phyloP scores from a whole-genome alignment of 2,888 invertebrate genomes.

The Drosophila incognita region DNA sequence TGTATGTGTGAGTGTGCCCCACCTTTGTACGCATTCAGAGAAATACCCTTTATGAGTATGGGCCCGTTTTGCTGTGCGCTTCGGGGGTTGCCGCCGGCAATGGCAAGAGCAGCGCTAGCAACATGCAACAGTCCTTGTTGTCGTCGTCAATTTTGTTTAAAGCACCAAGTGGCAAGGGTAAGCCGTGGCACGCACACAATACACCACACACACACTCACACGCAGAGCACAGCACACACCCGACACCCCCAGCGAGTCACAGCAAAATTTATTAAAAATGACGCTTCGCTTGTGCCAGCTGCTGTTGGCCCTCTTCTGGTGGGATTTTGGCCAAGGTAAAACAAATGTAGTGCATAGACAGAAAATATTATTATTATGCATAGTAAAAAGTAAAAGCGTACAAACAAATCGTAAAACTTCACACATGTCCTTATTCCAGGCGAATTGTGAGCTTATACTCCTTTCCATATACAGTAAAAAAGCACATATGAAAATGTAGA shows the following conservation, averaged over 20 bases:
- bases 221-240: conserved; percentile 2
- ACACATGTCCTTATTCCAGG: conserved; percentile 20
- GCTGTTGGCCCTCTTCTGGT: conserved; percentile 17
- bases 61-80: conserved; percentile 25
- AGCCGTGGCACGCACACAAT: conserved; percentile 19
- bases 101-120: conserved; percentile 21
- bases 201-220: conserved; percentile 17
- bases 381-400: conserved; percentile 54
- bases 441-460: neutral
- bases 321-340: conserved; percentile 48
- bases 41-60: conserved; percentile 49
- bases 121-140: conserved; percentile 57
- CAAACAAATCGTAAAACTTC: conserved; percentile 68
- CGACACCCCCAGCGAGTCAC: conserved; percentile 20
- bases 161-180: conserved; percentile 37
- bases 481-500: neutral
- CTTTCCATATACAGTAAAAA: neutral
- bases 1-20: conserved; percentile 22
- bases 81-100: conserved; percentile 33
- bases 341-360: conserved; percentile 40
- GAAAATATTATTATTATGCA: conserved; percentile 55
- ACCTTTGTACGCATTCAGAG: conserved; percentile 52
- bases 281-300: conserved; percentile 26
- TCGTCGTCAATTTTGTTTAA: conserved; percentile 38
- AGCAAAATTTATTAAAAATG: conserved; percentile 61